phyloP scores from a whole-genome alignment of 2,797 vertebrate genomes.

The Micropoecilia bifurca region DNA sequence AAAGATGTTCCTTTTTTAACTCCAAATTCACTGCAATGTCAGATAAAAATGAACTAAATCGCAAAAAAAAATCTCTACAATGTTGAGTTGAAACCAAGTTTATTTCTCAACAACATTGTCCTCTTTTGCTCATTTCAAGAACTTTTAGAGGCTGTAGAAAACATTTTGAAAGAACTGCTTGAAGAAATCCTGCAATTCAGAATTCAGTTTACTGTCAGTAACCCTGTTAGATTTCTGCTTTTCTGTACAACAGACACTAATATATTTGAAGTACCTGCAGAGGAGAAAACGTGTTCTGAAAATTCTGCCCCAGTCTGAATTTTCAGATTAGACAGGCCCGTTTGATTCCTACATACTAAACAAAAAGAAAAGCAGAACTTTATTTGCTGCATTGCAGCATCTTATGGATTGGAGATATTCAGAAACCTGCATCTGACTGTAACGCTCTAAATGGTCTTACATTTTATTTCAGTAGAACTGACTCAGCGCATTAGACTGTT shows the following conservation, averaged over 20 bases:
- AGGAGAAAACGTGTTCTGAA: background rate
- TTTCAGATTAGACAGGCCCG: background rate
- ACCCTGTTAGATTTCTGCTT: background rate
- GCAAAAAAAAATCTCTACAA: background rate
- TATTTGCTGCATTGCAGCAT: background rate
- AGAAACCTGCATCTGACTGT: background rate
- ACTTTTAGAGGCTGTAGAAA: background rate
- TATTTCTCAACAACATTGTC: too few relatives aligned
- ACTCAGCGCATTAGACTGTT: background rate
- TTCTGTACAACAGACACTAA: background rate
- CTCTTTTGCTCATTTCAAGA: too few relatives aligned
- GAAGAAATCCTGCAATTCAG: background rate
- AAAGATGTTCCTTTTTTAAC: background rate
- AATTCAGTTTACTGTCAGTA: too few relatives aligned
- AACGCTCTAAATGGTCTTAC: background rate
- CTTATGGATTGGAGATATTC: background rate
- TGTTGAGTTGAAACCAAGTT: background rate
- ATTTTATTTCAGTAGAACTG: background rate
- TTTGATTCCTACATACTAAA: background rate
- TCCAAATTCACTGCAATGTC: background rate
- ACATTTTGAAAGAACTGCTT: background rate
- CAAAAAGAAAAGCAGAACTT: background rate
- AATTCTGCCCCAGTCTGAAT: background rate
- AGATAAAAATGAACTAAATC: background rate
- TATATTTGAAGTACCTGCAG: background rate